Evolutionary conservation across 2,797 vertebrate genomes (phyloP).

Genomic region (Propithecus deckenii): DNA sequence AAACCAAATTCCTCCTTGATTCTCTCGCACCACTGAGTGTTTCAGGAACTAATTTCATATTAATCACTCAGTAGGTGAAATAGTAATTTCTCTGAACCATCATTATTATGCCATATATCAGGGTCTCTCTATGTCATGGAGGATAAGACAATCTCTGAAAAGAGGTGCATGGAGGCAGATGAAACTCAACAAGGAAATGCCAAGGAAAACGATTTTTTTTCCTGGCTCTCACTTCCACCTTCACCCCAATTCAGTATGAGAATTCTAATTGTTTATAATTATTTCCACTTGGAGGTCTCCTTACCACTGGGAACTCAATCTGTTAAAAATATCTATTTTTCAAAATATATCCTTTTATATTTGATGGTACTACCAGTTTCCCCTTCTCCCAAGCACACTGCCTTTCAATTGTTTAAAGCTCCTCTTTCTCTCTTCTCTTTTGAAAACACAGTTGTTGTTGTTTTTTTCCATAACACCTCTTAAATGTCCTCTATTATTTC

Average conservation of each 20-base stretch:
- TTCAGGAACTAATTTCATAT: constrained; percentile 62
- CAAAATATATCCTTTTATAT: background rate
- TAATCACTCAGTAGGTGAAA: constrained; percentile 66
- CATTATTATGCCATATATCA: constrained; percentile 45
- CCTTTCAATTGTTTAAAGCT: constrained; percentile 26
- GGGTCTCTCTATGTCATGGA: background rate
- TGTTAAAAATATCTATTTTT: constrained; percentile 34
- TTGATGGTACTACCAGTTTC: background rate
- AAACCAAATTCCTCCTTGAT: constrained; percentile 42
- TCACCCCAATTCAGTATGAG: background rate
- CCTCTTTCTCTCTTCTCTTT: background rate
- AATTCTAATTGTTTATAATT: constrained; percentile 52
- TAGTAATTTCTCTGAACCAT: constrained; percentile 43
- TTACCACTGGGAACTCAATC: background rate
- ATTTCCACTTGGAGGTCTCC: background rate
- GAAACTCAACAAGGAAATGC: constrained; percentile 6
- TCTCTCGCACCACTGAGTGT: constrained; percentile 23
- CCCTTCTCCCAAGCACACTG: background rate
- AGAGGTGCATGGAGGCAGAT: background rate
- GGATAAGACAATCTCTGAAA: constrained; percentile 42
- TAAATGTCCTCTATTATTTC: background rate
- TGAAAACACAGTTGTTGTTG: background rate
- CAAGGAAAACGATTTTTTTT: background rate
- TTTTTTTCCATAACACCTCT: background rate
- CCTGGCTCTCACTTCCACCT: background rate